Conservation (phyloP, 2,888 invertebrate species). For the Pachydiplax longipennis region DNA sequence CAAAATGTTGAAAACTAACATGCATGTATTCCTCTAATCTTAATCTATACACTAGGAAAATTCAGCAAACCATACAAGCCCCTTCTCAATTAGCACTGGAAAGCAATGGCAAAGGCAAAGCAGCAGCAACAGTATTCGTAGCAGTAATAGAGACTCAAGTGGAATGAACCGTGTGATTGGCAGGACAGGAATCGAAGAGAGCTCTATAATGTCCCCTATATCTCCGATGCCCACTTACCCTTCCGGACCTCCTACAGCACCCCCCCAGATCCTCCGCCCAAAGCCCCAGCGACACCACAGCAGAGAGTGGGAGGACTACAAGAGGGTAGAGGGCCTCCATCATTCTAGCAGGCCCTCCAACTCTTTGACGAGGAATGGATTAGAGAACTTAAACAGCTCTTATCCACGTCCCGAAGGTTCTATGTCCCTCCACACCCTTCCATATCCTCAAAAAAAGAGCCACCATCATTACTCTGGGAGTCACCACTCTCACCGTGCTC, state of each 20-base stretch:
- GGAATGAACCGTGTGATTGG: not conserved
- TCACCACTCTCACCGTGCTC: conserved; percentile 47
- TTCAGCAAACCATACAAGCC: conserved; percentile 14
- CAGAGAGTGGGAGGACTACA: not conserved
- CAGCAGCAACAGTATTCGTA: conserved; percentile 27
- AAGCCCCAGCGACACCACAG: conserved; percentile 31
- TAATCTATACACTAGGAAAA: not conserved
- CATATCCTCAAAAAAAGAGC: conserved; percentile 46
- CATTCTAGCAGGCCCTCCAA: conserved; percentile 3
- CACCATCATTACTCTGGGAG: conserved; percentile 49
- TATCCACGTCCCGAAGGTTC: not conserved
- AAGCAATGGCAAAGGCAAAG: conserved; percentile 10
- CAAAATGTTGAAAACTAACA: not conserved
- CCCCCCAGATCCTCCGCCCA: conserved; percentile 25
- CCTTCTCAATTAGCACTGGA: conserved; percentile 28
- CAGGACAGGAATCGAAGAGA: not conserved
- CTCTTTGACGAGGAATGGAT: conserved; percentile 18
- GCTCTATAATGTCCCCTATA: conserved; percentile 27
- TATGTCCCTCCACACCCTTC: conserved; percentile 1
- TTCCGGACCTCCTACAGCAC: not conserved
- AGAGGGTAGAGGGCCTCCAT: not conserved
- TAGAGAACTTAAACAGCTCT: not conserved
- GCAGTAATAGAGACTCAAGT: not conserved
- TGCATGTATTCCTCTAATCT: not conserved
- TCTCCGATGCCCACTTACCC: conserved; percentile 11